Conservation (phyloP, 2,113 vertebrate genomes). For the Coturnix japonica region DNA sequence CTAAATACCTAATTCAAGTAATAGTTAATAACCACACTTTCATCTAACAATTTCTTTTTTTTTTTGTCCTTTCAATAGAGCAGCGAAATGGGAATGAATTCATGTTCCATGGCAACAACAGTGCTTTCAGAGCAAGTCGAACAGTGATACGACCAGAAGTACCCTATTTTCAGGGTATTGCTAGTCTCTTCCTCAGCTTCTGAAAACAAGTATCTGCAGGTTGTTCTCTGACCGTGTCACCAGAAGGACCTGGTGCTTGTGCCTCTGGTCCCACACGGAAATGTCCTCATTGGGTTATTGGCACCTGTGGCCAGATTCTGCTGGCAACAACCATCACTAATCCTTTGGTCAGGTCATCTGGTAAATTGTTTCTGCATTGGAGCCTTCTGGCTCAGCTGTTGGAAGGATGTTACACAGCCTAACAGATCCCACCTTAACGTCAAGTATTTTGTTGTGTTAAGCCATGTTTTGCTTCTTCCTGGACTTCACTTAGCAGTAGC, state of each 20-base stretch:
- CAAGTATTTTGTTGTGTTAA: neutral
- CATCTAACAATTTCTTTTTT: neutral
- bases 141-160: fast-evolving
- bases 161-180: neutral
- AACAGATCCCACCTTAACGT: neutral
- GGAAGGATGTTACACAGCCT: neutral
- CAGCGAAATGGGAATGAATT: neutral
- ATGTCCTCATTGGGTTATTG: fast-evolving
- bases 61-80: neutral
- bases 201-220: neutral
- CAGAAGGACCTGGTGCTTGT: fast-evolving
- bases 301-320: neutral
- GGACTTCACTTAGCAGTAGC: neutral
- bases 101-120: neutral
- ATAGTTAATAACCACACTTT: neutral
- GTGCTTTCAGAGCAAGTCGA: neutral
- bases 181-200: fast-evolving
- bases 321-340: neutral
- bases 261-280: neutral
- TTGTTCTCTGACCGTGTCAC: neutral
- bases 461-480: neutral
- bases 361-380: neutral
- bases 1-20: neutral
- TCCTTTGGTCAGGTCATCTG: fast-evolving
- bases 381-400: neutral